Evolutionary conservation across 2,888 invertebrate genomes (phyloP).

Genomic region (Habrosyne pyritoides): DNA sequence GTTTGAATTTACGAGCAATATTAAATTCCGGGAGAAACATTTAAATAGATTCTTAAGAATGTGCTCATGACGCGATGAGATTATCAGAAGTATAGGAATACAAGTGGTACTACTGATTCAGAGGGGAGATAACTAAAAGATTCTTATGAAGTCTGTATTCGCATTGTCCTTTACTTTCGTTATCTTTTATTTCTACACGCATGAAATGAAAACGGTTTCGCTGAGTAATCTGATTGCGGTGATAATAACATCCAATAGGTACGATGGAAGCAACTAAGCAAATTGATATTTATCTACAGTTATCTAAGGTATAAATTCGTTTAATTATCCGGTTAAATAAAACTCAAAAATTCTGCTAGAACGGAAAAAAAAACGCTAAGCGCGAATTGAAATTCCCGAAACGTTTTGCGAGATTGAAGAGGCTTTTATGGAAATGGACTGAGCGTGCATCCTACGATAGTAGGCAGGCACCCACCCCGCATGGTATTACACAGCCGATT

Average conservation of each 20-base stretch:
- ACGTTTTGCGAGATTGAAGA: slow-evolving; percentile 82
- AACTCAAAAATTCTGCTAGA: slow-evolving; percentile 18
- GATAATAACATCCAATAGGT: neutral
- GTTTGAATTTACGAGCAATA: neutral
- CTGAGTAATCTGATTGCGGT: neutral
- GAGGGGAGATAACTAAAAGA: too few species aligned
- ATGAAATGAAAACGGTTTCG: neutral
- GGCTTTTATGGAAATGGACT: slow-evolving; percentile 83
- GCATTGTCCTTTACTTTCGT: too few species aligned
- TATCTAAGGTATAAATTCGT: slow-evolving; percentile 34
- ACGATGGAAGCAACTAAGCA: slow-evolving; percentile 23
- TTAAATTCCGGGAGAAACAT: too few species aligned
- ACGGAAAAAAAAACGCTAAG: slow-evolving; percentile 66
- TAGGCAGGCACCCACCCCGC: slow-evolving; percentile 45
- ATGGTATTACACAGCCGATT: slow-evolving; percentile 62
- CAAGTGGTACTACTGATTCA: neutral
- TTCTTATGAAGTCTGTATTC: too few species aligned
- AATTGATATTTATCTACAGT: slow-evolving; percentile 36
- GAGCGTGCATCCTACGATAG: slow-evolving; percentile 74
- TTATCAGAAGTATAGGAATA: neutral
- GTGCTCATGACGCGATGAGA: neutral
- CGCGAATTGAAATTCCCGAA: slow-evolving; percentile 81
- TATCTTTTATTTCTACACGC: neutral
- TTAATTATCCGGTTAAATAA: slow-evolving; percentile 19
- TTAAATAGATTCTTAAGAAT: neutral